Evolutionary conservation across 2,888 invertebrate genomes (phyloP), one percentile per base, ranked within the genome.

Genomic region (Alcis repandata): DNA sequence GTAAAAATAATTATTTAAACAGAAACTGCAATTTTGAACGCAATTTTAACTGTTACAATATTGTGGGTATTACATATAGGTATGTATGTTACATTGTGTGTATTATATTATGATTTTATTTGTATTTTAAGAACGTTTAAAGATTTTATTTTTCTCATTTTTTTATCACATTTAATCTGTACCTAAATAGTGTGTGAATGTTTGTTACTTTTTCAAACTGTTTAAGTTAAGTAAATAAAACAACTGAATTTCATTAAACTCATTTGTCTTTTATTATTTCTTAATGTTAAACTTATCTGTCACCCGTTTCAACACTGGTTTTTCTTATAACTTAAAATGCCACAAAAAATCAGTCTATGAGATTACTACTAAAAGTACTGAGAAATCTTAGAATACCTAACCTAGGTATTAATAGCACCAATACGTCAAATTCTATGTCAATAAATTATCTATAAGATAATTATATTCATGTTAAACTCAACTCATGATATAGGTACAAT

Each of bases 301-400:
- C 48, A 49, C 54, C 48, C 53, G 53, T 43, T 46, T 33, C 9
- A 3, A 46, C 27, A 45, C 22, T 36, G 41, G 41, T 43, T 43
- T 48, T 22, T 46, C 13, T 46, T 33, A 56, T 22, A 63, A 22
- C 13, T 32, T 40, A 33, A 59, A 56, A 62, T 60, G 56, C 57
- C 57, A 61, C 60, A 45, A 54, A 36, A 46, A 58, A 53, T 66
- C 61, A 65, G 64, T 65, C 64, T 51, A 54, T 64, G 11, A 27
- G 20, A 52, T 32, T 59, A 59, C 46, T 43, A 20, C 27, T 49
- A 51, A 19, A 3, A 19, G 10, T 15, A 17, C n/a, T 38, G 33
- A 8, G 19, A 1, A 10, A 33, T 36, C n/a, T 15, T 41, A 43
- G 15, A 10, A 33, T 19, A 49, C n/a, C 19, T 51, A 48, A 32